Conservation (phyloP, 2,113 vertebrate species). For the Clupea harengus region DNA sequence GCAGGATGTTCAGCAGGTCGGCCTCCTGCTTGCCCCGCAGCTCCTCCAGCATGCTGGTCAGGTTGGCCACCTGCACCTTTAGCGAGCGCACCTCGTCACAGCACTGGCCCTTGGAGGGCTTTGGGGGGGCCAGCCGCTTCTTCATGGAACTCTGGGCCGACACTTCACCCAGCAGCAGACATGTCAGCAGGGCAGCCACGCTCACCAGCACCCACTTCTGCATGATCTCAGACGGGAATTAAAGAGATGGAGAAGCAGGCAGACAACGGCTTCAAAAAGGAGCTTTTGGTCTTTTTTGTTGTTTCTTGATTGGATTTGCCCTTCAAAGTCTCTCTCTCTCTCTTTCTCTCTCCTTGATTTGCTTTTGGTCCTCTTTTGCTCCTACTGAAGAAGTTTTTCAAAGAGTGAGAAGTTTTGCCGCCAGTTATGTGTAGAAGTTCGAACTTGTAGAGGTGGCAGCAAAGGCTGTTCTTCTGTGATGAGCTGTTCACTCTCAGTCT, state of each 20-base stretch:
- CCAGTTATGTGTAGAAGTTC: conserved; percentile 32
- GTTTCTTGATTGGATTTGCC: not conserved
- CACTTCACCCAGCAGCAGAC: conserved; percentile 43
- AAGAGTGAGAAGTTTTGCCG: not conserved
- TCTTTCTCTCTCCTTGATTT: not conserved
- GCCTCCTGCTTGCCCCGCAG: conserved; percentile 85
- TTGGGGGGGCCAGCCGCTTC: conserved; percentile 55
- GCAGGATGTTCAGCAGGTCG: conserved; percentile 79
- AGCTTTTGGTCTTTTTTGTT: not conserved
- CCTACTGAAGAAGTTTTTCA: not conserved
- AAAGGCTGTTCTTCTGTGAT: conserved; percentile 40
- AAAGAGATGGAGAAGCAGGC: not conserved
- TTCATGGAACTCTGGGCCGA: conserved; percentile 78
- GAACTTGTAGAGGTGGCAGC: not conserved
- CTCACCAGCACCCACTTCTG: conserved; percentile 50
- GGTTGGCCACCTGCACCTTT: conserved; percentile 86
- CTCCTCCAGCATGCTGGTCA: conserved; percentile 82
- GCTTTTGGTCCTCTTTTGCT: not conserved
- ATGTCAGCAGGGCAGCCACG: conserved; percentile 44
- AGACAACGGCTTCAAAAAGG: not conserved
- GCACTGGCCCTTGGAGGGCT: conserved; percentile 73
- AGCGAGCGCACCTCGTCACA: conserved; percentile 85
- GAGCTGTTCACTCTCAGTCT: conserved; percentile 26
- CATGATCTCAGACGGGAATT: conserved; percentile 56
- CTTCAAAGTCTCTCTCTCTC: not conserved